Evolutionary conservation across 2,888 invertebrate species (phyloP).

Genomic region (Prosapia bicincta): DNA sequence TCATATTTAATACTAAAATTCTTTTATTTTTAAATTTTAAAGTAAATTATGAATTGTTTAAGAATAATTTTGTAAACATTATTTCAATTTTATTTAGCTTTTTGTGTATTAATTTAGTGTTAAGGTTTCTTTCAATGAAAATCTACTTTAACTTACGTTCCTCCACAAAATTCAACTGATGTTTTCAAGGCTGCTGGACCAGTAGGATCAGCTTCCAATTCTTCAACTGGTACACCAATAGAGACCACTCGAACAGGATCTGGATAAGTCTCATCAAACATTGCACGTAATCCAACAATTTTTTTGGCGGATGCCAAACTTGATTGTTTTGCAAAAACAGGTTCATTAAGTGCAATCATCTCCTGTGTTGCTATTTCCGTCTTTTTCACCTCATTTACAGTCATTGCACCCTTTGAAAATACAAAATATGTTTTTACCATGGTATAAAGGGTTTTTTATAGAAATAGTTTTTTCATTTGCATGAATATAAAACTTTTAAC

Average conservation of each 20-base stretch:
- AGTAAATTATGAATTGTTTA: no score
- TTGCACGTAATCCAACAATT: slow-evolving; percentile 89
- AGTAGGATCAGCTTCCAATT: slow-evolving; percentile 81
- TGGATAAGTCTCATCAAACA: slow-evolving; percentile 98
- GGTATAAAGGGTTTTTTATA: no score
- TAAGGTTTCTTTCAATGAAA: no score
- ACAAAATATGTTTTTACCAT: no score
- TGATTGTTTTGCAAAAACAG: slow-evolving; percentile 86
- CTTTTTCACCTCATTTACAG: slow-evolving; percentile 79
- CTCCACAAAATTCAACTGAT: slow-evolving; percentile 99
- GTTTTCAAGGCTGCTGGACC: slow-evolving; percentile 74
- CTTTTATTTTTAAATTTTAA: no score
- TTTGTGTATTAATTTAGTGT: no score
- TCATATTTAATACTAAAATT: no score
- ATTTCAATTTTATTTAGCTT: no score
- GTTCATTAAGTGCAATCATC: slow-evolving; percentile 69
- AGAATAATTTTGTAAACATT: no score
- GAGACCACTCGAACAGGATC: slow-evolving; percentile 94
- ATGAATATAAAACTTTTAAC: no score
- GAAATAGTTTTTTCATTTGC: no score
- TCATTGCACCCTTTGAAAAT: slow-evolving; percentile 69
- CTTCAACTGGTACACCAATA: slow-evolving; percentile 88
- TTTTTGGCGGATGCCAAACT: slow-evolving; percentile 81
- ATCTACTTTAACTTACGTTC: slow-evolving; percentile 86
- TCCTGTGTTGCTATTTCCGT: slow-evolving; percentile 76